Conservation (phyloP, 2,888 invertebrate species). For the Scrobipalpa costella region DNA sequence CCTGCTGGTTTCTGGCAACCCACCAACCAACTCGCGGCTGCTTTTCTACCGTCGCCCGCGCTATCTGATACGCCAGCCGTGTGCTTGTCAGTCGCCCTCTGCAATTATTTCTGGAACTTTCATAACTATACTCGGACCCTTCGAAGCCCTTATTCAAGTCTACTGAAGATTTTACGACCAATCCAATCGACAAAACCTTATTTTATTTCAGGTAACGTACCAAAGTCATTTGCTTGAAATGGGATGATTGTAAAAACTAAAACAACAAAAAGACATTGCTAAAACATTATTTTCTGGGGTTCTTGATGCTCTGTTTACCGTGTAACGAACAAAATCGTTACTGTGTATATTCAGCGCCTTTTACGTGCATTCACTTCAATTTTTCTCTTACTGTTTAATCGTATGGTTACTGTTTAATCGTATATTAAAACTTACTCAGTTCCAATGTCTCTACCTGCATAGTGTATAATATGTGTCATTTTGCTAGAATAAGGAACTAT, state of each 20-base stretch:
- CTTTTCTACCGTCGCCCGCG: conserved; percentile 64
- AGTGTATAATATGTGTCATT: neutral
- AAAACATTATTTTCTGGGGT: too few relatives aligned
- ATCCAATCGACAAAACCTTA: conserved; percentile 50
- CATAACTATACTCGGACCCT: conserved; percentile 51
- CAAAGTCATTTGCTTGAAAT: neutral
- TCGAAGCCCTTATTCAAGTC: neutral
- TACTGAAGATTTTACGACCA: conserved; percentile 27
- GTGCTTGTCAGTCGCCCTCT: conserved; percentile 49
- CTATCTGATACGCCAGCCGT: conserved; percentile 51
- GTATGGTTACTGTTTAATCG: too few relatives aligned
- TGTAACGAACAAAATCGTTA: too few relatives aligned
- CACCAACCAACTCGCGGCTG: conserved; percentile 41
- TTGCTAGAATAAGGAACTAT: conserved; percentile 59
- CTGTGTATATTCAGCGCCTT: too few relatives aligned
- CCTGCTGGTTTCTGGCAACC: neutral
- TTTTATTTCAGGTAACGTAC: neutral
- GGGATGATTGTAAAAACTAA: too few relatives aligned
- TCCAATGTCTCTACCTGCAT: too few relatives aligned
- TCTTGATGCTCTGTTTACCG: too few relatives aligned
- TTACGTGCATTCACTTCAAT: too few relatives aligned
- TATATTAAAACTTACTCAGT: too few relatives aligned
- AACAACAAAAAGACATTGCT: neutral
- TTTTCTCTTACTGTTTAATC: too few relatives aligned
- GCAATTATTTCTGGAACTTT: conserved; percentile 73